Conservation (phyloP, 2,113 vertebrate genomes). For the Megaceryle maxima region DNA sequence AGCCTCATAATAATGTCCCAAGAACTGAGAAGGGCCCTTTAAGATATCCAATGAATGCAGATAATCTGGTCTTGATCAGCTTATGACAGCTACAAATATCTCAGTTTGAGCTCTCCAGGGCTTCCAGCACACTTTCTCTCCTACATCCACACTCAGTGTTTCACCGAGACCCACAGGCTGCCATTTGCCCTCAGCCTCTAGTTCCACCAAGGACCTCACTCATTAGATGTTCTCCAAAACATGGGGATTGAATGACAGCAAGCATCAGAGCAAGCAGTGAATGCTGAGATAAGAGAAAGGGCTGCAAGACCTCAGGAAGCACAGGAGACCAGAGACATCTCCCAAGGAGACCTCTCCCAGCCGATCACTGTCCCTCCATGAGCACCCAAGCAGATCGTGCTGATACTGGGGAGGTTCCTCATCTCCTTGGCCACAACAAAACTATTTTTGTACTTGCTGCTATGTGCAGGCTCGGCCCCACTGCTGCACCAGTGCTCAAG, state of each 20-base stretch:
- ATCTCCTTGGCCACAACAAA: neutral
- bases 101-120: neutral
- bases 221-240: neutral
- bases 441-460: neutral
- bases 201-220: neutral
- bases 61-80: neutral
- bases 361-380: neutral
- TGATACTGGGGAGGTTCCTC: neutral
- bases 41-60: neutral
- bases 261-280: rapidly evolving
- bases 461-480: rapidly evolving
- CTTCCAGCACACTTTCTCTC: neutral
- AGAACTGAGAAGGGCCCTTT: neutral
- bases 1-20: neutral
- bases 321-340: neutral
- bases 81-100: neutral
- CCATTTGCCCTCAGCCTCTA: neutral
- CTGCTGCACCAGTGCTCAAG: neutral
- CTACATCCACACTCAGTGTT: neutral
- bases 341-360: neutral
- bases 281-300: neutral
- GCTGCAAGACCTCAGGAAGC: neutral
- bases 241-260: rapidly evolving
- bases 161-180: rapidly evolving
- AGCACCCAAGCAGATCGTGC: neutral